Percentiles rank a stretch among this genome's conserved stretches.
These are phyloP conservation scores for Drosophila carrolli DNA, from an alignment of 1,140 invertebrate species.

Conservation along the genomic window DNA sequence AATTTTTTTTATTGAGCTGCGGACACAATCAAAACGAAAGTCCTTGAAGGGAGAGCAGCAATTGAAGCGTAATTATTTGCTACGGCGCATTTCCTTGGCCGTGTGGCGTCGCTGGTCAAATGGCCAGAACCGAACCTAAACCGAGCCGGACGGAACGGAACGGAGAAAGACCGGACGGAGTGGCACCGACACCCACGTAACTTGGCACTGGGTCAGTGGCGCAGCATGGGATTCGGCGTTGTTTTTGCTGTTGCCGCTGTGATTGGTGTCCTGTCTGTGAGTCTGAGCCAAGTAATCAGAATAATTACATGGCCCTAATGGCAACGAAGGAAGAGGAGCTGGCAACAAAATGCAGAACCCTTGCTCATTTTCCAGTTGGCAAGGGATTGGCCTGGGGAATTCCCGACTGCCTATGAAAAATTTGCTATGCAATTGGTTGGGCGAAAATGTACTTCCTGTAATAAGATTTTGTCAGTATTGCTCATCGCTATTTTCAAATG, in stretches of 20 bases:
- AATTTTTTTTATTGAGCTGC: constrained; percentile 33
- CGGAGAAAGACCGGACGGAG: constrained; percentile 4
- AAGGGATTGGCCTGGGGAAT: constrained; percentile 13
- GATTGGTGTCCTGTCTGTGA: constrained; percentile 38
- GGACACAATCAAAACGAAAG: constrained; percentile 61
- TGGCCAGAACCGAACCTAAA: constrained; percentile 36
- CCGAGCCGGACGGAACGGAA: constrained; percentile 9
- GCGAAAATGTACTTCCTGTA: background rate
- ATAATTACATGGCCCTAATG: constrained; percentile 78
- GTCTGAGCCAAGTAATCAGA: constrained; percentile 73
- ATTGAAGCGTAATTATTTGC: constrained; percentile 81
- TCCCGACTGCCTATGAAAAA: background rate
- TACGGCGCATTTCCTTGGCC: constrained; percentile 72
- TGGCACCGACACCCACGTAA: constrained; percentile 22
- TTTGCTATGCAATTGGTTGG: background rate
- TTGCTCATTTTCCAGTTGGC: constrained; percentile 53
- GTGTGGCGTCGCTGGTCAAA: constrained; percentile 66
- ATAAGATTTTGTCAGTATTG: background rate
- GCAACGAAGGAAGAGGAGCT: constrained; percentile 36
- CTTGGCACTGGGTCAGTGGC: constrained; percentile 75
- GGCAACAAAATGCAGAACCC: constrained; percentile 51
- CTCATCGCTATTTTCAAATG: no score
- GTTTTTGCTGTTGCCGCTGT: constrained; percentile 27
- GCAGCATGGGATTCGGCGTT: constrained; percentile 58
- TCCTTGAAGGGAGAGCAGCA: constrained; percentile 64